Base-by-base conservation (phyloP, 2,888 invertebrate species). In the Uropetala carovei region DNA sequence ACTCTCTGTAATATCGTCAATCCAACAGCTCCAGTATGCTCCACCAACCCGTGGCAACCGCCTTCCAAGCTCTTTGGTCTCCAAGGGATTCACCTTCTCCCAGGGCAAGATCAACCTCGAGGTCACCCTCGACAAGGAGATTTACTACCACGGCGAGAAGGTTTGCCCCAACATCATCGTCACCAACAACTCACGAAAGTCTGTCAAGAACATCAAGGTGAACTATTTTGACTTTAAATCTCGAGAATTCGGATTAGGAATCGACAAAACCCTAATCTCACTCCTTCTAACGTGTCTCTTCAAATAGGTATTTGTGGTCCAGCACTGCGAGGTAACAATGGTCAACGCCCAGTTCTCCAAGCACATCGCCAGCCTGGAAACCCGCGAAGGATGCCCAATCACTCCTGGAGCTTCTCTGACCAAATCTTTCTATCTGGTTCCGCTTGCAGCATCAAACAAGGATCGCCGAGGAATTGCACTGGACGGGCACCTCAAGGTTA, bases 311-410 rank as follows among this genome's bases (percentile, higher is more conserved):
- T 97, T 97, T 95, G 97, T 98, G 5, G 97, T 98, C 30, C 98
- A 98, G 95, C 98, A 98, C 95, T 98, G 97, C 94, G 98, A 98
- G 95, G 97, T 98, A 92, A 98, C 98, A 82, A 98, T 98, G 98
- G 98, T 98, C 93, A 98, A 98, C 95, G 97, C 98, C 93, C 98
- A 98, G 94, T 98, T 98, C 95, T 98, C 98, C 94, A 97, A 98
- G 94, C 97, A 98, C 94, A 98, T 98, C 57, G 98, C 98, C 43
- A 97, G 97, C 93, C 95, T 98, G 95, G 98, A 98, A 94, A 98
- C 98, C 92, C 97, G 98, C 92, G 98, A 98, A 95, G 98, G 98
- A 22, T 98, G 98, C 94, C 98, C 98, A 8, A 97, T 98, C 91
- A 98, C 98, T 92, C 98, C 98, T 27, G 98, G 98, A 83, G 98